Base-by-base conservation (phyloP, 2,888 invertebrate genomes). In the Hipparchia semele region DNA sequence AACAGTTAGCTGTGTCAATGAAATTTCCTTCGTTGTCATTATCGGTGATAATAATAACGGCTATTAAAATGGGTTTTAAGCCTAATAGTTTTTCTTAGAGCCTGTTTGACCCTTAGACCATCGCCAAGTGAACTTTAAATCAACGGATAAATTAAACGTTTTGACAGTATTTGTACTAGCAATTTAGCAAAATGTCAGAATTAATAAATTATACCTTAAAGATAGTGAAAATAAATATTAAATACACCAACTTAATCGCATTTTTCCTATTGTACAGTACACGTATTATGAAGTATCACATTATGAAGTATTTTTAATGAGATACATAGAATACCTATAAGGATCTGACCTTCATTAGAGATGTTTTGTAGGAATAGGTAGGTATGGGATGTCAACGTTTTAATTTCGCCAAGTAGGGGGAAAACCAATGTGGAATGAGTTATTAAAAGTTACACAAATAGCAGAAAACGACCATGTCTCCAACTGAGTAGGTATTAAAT, bases 401-500 rank as follows among this genome's bases (percentile, higher is more conserved):
- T 58, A 23, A 33, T 58, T 7, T 6, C 7, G 8, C 58, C 13
- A 58, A 9, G 58, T 23, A 8, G 23, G 13, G 58, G 58, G 23
- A 58, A 58, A 58, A 13, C 58, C 13, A 33, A 33, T 39, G 6
- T 39, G 10, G 10, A 3, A 10, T 6, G 13, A 59, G 23, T 59
- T 5, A 59, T 33, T 59, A 33, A 1, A 23, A 33, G 59, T 33
- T 33, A 10, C 56, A 62, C 45, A 46, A 60, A 60, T 60, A 10
- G 12, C 49, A 64, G 46, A 64, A 46, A 39, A n/a, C 65, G 53
- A 53, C 59, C 59, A 10, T 59, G 13, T 59, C 59, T 56, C 39
- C 39, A 62, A 58, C 61, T 45, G 23, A 58, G 61, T 23, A 23
- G 23, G 23, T 62, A 64, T 71, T 51, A 58, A 73, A 71, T 71